These are phyloP conservation scores for Folsomia candida DNA, from an alignment of 2,888 invertebrate genomes.

Conservation along the genomic window DNA sequence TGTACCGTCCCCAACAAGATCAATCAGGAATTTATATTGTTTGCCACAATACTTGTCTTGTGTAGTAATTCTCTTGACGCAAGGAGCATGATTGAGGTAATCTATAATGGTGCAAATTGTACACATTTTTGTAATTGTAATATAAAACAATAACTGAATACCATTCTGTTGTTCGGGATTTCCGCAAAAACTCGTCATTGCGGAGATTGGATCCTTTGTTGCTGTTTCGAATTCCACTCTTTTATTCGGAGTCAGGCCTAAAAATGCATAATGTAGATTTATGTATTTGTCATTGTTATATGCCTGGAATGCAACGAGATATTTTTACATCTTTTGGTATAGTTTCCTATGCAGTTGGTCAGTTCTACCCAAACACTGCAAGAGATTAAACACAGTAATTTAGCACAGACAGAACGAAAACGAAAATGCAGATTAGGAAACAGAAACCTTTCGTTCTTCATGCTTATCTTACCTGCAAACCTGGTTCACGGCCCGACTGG, in stretches of 20 bases:
- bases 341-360: slow-evolving; percentile 38
- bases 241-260: slow-evolving; percentile 31
- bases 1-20: slow-evolving; percentile 46
- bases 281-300: slow-evolving; percentile 19
- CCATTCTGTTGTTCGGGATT: slow-evolving; percentile 47
- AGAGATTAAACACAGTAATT: background rate
- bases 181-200: slow-evolving; percentile 47
- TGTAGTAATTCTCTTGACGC: slow-evolving; percentile 49
- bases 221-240: slow-evolving; percentile 45
- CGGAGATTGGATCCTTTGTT: slow-evolving; percentile 45
- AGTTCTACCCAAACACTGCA: slow-evolving; percentile 47
- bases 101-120: slow-evolving; percentile 25
- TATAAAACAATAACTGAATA: slow-evolving; percentile 24
- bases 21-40: slow-evolving; percentile 48
- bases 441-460: too few species aligned
- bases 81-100: slow-evolving; percentile 49
- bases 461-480: slow-evolving; percentile 47
- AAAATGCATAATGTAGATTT: slow-evolving; percentile 10
- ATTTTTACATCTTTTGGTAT: slow-evolving; percentile 27
- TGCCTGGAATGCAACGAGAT: background rate
- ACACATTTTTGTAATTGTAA: slow-evolving; percentile 6
- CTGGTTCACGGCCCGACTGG: slow-evolving; percentile 35
- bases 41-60: slow-evolving; percentile 47
- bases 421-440: too few species aligned
- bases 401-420: background rate